A percentile compares a stretch with the other conserved stretches of the same genome.
phyloP scores from a whole-genome alignment of 2,888 invertebrate genomes.

The Cenopis cana region DNA sequence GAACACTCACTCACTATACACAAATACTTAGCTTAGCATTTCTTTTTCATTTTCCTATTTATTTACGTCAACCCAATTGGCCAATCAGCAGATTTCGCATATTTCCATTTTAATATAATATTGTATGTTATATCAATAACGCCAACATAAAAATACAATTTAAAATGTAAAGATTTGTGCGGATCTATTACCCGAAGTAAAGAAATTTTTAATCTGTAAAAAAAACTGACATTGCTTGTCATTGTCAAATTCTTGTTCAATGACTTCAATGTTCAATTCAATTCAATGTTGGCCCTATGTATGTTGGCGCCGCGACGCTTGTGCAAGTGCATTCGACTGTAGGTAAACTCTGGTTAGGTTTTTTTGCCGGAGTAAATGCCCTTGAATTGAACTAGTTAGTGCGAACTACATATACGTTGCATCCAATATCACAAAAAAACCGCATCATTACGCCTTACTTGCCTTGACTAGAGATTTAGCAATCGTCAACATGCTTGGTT shows the following conservation, averaged over 20 bases:
- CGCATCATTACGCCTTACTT: neutral
- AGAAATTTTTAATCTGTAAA: constrained; percentile 7
- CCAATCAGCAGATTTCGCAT: constrained; percentile 23
- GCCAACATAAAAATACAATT: neutral
- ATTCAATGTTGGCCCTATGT: neutral
- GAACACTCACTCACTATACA: constrained; percentile 32
- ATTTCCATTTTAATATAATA: neutral
- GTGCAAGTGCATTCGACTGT: too few relatives aligned
- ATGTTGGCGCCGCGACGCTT: too few relatives aligned
- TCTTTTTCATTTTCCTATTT: constrained; percentile 26
- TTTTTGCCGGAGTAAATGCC: too few relatives aligned
- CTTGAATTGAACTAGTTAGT: neutral
- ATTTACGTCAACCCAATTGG: constrained; percentile 34
- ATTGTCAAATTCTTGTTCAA: too few relatives aligned
- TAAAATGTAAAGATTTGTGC: neutral
- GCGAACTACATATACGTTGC: neutral
- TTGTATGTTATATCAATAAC: neutral
- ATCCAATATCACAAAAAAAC: neutral
- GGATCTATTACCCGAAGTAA: too few relatives aligned
- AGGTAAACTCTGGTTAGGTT: too few relatives aligned
- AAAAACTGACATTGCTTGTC: neutral
- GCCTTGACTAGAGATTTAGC: too few relatives aligned
- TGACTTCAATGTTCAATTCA: too few relatives aligned
- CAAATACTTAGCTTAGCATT: constrained; percentile 15
- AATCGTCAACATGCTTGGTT: constrained; percentile 71